Evolutionary conservation across 2,888 invertebrate genomes (phyloP).

Genomic region (Orthonevra nobilis): DNA sequence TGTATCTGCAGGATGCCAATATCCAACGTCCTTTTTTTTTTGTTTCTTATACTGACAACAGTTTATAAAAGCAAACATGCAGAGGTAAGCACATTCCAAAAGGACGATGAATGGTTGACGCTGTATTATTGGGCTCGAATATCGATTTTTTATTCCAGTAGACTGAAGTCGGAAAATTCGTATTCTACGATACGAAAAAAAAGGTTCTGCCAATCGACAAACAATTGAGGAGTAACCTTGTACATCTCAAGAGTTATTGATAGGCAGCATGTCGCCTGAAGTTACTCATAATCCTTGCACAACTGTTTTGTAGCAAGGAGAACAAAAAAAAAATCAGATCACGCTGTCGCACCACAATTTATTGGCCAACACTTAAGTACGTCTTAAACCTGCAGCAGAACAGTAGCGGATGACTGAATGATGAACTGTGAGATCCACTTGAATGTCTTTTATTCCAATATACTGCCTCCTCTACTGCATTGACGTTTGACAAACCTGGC

Average conservation of each 20-base stretch:
- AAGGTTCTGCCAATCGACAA: slow-evolving; percentile 20
- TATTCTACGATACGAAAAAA: slow-evolving; percentile 11
- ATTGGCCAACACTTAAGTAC: slow-evolving; percentile 56
- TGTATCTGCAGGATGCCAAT: slow-evolving; percentile 39
- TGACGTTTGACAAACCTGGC: too few relatives aligned
- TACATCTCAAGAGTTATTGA: neutral
- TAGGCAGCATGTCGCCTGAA: neutral
- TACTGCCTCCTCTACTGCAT: slow-evolving; percentile 32
- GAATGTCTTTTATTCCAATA: slow-evolving; percentile 59
- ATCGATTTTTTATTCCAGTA: slow-evolving; percentile 57
- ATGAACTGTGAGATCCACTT: slow-evolving; percentile 64
- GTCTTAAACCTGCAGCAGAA: slow-evolving; percentile 44
- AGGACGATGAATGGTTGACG: slow-evolving; percentile 10
- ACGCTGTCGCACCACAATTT: slow-evolving; percentile 49
- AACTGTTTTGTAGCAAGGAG: neutral
- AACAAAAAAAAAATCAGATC: neutral
- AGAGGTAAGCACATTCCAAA: slow-evolving; percentile 45
- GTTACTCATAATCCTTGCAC: slow-evolving; percentile 43
- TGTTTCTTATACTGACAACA: slow-evolving; percentile 20
- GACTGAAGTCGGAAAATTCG: slow-evolving; percentile 7
- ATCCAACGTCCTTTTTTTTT: slow-evolving; percentile 37
- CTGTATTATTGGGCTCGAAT: slow-evolving; percentile 32
- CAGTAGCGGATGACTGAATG: slow-evolving; percentile 48
- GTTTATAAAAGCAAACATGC: slow-evolving; percentile 40
- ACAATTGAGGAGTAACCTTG: slow-evolving; percentile 54